Conservation (phyloP, 1,140 invertebrate genomes). For the Nephotettix cincticeps region DNA sequence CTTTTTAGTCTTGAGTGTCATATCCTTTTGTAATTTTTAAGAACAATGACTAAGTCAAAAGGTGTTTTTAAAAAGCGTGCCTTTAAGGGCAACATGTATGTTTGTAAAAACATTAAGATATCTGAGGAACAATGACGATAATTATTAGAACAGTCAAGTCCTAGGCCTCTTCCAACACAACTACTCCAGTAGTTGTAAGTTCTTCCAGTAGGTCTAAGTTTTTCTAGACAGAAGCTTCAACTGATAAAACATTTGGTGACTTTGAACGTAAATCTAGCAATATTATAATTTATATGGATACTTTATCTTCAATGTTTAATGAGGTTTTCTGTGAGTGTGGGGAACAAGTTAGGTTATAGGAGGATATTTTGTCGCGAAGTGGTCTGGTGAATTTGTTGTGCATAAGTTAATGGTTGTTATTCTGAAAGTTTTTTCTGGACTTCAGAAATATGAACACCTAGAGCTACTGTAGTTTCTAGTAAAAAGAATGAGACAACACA, state of each 20-base stretch:
- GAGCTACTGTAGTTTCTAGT: neutral
- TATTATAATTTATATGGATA: neutral
- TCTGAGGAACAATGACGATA: too few species aligned
- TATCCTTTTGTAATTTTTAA: too few species aligned
- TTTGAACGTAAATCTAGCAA: neutral
- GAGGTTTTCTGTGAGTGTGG: slow-evolving; percentile 11
- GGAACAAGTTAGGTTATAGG: neutral
- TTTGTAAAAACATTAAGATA: too few species aligned
- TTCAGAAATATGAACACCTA: neutral
- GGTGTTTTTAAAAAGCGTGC: too few species aligned
- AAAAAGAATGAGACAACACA: neutral
- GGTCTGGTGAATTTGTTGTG: slow-evolving; percentile 4
- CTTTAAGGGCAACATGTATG: too few species aligned
- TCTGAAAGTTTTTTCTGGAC: slow-evolving; percentile 1
- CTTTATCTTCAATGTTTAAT: neutral
- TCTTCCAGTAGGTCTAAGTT: neutral
- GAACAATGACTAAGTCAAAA: too few species aligned
- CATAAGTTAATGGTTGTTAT: slow-evolving; percentile 6
- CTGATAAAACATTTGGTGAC: slow-evolving; percentile 5
- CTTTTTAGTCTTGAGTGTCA: too few species aligned
- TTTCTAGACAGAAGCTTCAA: neutral
- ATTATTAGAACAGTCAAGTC: neutral
- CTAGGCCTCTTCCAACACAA: neutral
- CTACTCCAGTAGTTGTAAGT: neutral
- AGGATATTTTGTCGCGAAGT: neutral